phyloP scores from a whole-genome alignment of 2,113 vertebrate species.

The Myotis davidii region DNA sequence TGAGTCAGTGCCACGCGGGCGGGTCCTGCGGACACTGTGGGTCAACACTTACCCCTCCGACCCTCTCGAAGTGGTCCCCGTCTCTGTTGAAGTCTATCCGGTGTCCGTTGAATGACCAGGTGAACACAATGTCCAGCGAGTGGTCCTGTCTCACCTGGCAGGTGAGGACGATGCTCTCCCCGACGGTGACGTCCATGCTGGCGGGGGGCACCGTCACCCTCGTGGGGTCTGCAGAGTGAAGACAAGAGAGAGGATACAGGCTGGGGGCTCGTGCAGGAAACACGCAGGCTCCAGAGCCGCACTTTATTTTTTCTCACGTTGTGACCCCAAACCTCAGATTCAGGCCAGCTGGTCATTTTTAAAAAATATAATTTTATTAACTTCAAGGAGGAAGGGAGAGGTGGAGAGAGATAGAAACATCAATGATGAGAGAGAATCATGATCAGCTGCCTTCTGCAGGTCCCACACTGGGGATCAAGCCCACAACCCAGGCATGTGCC shows the following conservation, averaged over 20 bases:
- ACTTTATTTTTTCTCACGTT: neutral
- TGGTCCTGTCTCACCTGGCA: constrained; percentile 97
- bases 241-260: neutral
- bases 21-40: neutral
- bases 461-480: too few relatives aligned
- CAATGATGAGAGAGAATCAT: too few relatives aligned
- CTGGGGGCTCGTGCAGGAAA: neutral
- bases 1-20: neutral
- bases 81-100: constrained; percentile 96
- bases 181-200: constrained; percentile 95
- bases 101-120: constrained; percentile 97
- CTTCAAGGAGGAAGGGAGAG: too few relatives aligned
- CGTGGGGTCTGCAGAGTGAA: constrained; percentile 90
- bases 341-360: neutral
- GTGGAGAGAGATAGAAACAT: too few relatives aligned
- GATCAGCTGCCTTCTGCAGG: too few relatives aligned
- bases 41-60: constrained; percentile 95
- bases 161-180: constrained; percentile 96
- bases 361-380: too few relatives aligned
- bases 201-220: constrained; percentile 92
- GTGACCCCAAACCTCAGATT: neutral
- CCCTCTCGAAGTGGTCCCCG: constrained; percentile 96
- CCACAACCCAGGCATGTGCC: too few relatives aligned
- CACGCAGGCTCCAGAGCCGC: neutral
- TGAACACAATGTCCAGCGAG: constrained; percentile 93